Percentiles rank a stretch among this genome's conserved stretches.
Evolutionary conservation across 2,113 vertebrate genomes (phyloP).

Genomic region (Halichoeres trimaculatus): DNA sequence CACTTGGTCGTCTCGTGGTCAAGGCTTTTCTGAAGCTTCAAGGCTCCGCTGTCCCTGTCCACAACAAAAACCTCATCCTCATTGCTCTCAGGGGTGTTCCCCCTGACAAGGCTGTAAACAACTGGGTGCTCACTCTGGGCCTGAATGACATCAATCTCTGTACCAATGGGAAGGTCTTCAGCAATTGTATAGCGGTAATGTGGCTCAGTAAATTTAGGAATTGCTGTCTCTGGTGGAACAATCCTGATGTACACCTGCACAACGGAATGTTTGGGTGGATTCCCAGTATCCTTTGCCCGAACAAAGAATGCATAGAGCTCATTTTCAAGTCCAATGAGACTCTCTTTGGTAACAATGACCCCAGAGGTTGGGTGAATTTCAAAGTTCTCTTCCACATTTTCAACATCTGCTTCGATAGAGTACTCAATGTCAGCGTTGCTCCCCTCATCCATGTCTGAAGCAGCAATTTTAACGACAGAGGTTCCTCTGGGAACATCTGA

Average conservation of each 20-base stretch:
- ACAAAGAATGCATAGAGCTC: constrained; percentile 92
- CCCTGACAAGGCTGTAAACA: constrained; percentile 88
- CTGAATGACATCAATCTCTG: constrained; percentile 91
- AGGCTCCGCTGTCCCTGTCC: constrained; percentile 87
- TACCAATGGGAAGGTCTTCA: constrained; percentile 91
- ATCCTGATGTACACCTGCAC: constrained; percentile 91
- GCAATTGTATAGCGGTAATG: constrained; percentile 91
- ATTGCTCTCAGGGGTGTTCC: constrained; percentile 93
- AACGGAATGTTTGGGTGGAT: constrained; percentile 87
- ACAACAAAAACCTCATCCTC: constrained; percentile 92
- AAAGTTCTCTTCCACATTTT: constrained; percentile 93
- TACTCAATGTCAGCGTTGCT: constrained; percentile 95
- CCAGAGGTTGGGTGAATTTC: constrained; percentile 91
- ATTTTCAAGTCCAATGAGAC: constrained; percentile 95
- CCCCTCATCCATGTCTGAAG: constrained; percentile 95
- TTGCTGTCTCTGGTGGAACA: constrained; percentile 86
- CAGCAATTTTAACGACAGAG: constrained; percentile 88
- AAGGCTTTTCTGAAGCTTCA: constrained; percentile 93
- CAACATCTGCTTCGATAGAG: constrained; percentile 89
- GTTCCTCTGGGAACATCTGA: constrained; percentile 89
- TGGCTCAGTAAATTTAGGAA: constrained; percentile 91
- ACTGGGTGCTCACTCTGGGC: constrained; percentile 86
- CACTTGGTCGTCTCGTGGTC: constrained; percentile 95
- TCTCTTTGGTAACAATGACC: constrained; percentile 93
- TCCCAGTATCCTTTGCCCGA: constrained; percentile 91